Base-by-base conservation (phyloP, 2,113 vertebrate species). In the Lycocorax pyrrhopterus region DNA sequence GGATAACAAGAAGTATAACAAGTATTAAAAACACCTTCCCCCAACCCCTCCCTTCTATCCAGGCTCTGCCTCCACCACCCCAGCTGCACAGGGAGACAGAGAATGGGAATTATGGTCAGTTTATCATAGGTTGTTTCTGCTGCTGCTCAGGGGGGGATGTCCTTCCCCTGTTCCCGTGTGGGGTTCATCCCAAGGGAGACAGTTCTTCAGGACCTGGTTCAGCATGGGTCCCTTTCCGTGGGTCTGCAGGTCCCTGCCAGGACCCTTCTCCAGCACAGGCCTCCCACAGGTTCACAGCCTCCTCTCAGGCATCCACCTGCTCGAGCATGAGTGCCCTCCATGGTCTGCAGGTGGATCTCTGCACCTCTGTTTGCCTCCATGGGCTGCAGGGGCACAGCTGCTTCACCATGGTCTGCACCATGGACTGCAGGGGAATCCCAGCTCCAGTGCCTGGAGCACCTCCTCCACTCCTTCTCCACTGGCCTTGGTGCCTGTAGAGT, bases 361-460 rank as follows among this genome's bases (percentile, higher is more conserved):
- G 39, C 13, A 32, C 1, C 5, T 5, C 53, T 8, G 4, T 12
- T 16, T 6, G 21, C 13, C 20, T 41, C 25, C 10, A 8, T 1
- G n/a, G 17, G 47, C 55, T 47, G 20, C 39, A 47, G 87, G 25
- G 18, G 3, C 29, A 41, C 41, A 15, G 26, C 26, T 83, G 21
- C 47, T 2, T 82, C n/a, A 53, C 20, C 47, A 12, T 6, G 39
- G 33, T 4, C 17, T 26, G 49, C 66, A 55, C 30, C 58, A 18
- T 0, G 0, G 22, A 15, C 68, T 25, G 39, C 53, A 68, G n/a
- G n/a, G 18, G 2, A 30, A 22, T 32, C 25, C 4, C 46, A 8
- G 7, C 10, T 68, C 26, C 5, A 4, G 14, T 2, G 8, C 9
- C 21, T 2, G 1, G 6, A 41, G 12, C n/a, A 35, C 5, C 25